Base-by-base conservation (phyloP, 2,888 invertebrate genomes). In the Machimus rusticus region DNA sequence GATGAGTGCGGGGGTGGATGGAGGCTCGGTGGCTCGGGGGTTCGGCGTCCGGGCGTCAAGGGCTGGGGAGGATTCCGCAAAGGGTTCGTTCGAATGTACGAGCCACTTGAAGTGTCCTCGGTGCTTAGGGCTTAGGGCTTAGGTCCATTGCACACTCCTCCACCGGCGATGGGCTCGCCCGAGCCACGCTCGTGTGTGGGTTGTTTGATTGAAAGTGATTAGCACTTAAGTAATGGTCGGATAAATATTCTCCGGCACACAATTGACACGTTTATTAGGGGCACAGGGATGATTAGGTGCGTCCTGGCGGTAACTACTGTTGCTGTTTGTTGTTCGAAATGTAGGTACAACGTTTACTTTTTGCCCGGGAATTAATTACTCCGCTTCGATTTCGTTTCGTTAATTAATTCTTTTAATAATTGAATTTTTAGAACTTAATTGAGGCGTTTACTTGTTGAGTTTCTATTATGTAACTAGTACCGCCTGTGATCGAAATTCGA, bases 141-240 rank as follows among this genome's bases (percentile, higher is more conserved):
- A 12, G 81, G 81, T 55, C 81, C 55, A 55, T 81, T 81, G 55
- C 51, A 23, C 19, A 81, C 14, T 55, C 34, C 55, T 19, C 34
- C 28, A 34, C 2, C 55, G 19, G 46, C 51, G 74, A 34, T 34
- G 14, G 74, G 12, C n/a, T 34, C 28, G 37, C 34, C 76, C 14
- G n/a, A 12, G 37, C 19, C 23, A 84, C 82, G 66, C 39, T 37
- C 82, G 23, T 84, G 82, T 43, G 66, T 84, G 82, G 39, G 82
- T 46, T 66, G 23, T 37, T 79, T 84, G 82, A 84, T 84, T 66
- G 82, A 84, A 66, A 66, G 55, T 84, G 66, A 84, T 84, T 84
- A 84, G 66, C 66, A 84, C 66, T 84, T 84, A 66, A 84, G 82
- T 81, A 81, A 81, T 81, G 81, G 81, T 55, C 81, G 81, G 51